phyloP scores from a whole-genome alignment of 2,888 invertebrate genomes.

The Ichneumoninae sp. region DNA sequence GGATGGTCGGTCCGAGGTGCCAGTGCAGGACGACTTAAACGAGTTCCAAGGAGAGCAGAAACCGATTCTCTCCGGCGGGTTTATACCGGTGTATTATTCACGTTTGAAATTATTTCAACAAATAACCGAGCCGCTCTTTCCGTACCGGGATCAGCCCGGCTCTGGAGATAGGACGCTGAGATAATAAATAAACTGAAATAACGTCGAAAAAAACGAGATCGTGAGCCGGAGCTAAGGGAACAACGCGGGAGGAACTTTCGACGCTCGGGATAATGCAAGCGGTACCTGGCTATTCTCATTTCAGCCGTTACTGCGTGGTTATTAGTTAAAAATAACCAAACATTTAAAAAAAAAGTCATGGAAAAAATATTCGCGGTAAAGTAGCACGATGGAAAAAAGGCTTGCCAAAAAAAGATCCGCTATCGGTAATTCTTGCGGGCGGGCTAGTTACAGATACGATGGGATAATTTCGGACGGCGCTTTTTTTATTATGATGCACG shows the following conservation, averaged over 20 bases:
- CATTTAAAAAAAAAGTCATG: not conserved
- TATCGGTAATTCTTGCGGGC: not conserved
- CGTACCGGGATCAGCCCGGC: not conserved
- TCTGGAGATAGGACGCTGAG: not conserved
- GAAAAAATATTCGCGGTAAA: not conserved
- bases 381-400: not conserved
- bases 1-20: slow-evolving; percentile 43
- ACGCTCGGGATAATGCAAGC: not conserved
- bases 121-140: not conserved
- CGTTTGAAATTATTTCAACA: slow-evolving; percentile 28
- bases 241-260: not conserved
- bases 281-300: not conserved
- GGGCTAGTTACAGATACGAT: not conserved
- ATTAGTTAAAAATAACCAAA: not conserved
- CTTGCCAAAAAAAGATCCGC: not conserved
- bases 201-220: not conserved
- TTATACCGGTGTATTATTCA: slow-evolving; percentile 36
- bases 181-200: slow-evolving; percentile 8
- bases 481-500: not conserved
- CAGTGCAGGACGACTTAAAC: slow-evolving; percentile 52
- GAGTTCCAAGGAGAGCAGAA: slow-evolving; percentile 62
- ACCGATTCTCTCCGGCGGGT: slow-evolving; percentile 35
- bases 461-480: not conserved
- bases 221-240: not conserved
- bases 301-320: not conserved